Evolutionary conservation across 2,113 vertebrate genomes (phyloP).

Genomic region (Probosciger aterrimus): DNA sequence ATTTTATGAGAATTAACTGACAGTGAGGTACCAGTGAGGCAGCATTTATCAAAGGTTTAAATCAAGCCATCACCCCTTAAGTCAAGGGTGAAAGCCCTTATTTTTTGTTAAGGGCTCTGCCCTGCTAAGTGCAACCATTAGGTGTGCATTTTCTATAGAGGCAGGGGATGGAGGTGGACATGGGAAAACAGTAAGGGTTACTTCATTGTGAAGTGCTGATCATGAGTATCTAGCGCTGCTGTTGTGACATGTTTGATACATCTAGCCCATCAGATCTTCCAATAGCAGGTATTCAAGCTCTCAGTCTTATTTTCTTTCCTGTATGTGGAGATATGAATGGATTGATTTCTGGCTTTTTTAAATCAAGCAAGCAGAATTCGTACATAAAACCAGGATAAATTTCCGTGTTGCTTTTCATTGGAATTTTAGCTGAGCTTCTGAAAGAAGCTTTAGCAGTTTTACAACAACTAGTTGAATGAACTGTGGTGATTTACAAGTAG

Average conservation of each 20-base stretch:
- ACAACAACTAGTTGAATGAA: not conserved
- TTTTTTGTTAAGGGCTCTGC: not conserved
- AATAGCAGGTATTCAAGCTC: not conserved
- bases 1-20: not conserved
- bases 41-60: not conserved
- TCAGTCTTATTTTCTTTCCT: not conserved
- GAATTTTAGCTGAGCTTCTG: not conserved
- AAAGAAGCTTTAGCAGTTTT: not conserved
- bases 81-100: not conserved
- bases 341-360: not conserved
- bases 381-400: not conserved
- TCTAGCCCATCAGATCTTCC: not conserved
- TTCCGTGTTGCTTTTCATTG: not conserved
- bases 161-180: fast-evolving
- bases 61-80: not conserved
- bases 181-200: not conserved
- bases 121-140: not conserved
- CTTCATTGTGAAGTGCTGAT: not conserved
- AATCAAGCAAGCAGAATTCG: not conserved
- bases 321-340: not conserved
- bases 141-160: not conserved
- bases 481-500: fast-evolving
- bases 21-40: not conserved
- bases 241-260: not conserved
- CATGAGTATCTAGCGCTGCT: not conserved